Percentiles rank a stretch among this genome's conserved stretches.
Evolutionary conservation across 23 tunicate genomes (phyloP).

Genomic region (Oikopleura dioica): DNA sequence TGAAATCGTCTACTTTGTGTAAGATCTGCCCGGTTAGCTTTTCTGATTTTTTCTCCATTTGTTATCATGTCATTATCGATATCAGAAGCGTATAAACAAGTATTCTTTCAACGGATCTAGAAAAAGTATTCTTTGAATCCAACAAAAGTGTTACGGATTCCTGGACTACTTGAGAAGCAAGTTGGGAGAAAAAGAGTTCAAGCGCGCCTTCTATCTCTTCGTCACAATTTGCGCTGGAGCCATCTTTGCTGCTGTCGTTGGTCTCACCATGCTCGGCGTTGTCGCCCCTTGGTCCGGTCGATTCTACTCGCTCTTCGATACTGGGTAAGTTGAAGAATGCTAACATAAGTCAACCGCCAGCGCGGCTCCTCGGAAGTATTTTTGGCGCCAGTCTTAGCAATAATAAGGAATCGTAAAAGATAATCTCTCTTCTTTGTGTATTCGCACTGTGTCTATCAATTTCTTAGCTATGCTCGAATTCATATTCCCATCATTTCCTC

Average conservation of each 20-base stretch:
- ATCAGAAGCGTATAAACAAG: too few relatives aligned
- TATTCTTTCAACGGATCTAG: not conserved
- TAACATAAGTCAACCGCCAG: too few relatives aligned
- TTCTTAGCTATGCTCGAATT: constrained; percentile 13
- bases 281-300: constrained; percentile 99
- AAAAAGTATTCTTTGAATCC: not conserved
- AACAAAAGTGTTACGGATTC: not conserved
- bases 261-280: constrained; percentile 26
- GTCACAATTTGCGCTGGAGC: not conserved
- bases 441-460: too few relatives aligned
- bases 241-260: not conserved
- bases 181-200: constrained; percentile 2
- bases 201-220: not conserved
- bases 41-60: too few relatives aligned
- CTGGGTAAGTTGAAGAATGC: too few relatives aligned
- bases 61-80: too few relatives aligned
- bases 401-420: too few relatives aligned
- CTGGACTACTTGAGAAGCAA: not conserved
- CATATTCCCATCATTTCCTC: constrained; percentile 89
- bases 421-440: too few relatives aligned
- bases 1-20: too few relatives aligned
- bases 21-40: too few relatives aligned
- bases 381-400: too few relatives aligned
- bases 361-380: too few relatives aligned
- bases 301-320: constrained; percentile 90